Conservation (phyloP, 1,140 invertebrate species). For the Laupala kohalensis region DNA sequence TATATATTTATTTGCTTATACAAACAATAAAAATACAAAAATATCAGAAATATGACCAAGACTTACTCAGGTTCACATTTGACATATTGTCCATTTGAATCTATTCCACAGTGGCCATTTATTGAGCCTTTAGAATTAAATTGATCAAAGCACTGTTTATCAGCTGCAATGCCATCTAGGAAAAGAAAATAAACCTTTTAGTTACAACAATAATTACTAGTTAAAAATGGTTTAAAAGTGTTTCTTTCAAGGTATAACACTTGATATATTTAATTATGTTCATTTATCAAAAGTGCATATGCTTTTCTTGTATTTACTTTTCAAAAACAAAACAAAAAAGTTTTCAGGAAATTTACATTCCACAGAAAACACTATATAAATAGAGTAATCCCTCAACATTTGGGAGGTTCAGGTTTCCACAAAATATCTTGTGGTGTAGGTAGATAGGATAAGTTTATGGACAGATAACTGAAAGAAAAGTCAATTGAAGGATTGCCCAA, state of each 20-base stretch:
- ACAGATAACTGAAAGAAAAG: no score
- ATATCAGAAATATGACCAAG: background rate
- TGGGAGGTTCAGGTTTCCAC: no score
- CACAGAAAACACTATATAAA: no score
- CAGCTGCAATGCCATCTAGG: conserved; percentile 53
- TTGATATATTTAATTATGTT: background rate
- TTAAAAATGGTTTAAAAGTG: no score
- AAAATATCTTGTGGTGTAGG: no score
- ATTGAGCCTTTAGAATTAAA: conserved; percentile 89
- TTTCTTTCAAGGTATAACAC: background rate
- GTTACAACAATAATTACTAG: no score
- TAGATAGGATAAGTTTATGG: no score
- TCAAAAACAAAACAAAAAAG: no score
- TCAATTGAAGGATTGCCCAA: no score
- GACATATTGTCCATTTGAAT: conserved; percentile 60
- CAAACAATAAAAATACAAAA: background rate
- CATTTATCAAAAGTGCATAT: background rate
- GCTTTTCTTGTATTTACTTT: background rate
- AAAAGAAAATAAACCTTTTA: conserved; percentile 11
- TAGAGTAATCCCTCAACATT: no score
- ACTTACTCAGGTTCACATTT: conserved; percentile 81
- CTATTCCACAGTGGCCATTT: conserved; percentile 83
- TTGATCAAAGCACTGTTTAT: conserved; percentile 78
- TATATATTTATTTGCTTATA: background rate
- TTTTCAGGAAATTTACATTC: no score